Conservation (phyloP, 2,797 vertebrate species). For the Falco berigora region DNA sequence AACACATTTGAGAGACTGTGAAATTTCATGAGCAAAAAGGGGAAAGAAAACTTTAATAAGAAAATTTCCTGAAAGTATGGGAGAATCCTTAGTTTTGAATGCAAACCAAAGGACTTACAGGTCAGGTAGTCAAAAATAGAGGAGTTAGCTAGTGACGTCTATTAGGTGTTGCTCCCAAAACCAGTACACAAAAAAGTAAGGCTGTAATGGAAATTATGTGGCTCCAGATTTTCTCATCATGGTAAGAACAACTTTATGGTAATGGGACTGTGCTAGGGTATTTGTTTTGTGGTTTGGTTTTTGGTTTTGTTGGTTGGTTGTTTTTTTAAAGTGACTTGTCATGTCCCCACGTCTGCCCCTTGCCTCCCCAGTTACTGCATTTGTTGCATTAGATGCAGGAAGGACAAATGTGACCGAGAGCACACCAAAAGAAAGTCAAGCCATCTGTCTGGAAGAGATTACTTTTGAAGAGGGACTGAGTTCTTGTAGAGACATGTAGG, state of each 20-base stretch:
- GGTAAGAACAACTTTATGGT: not conserved
- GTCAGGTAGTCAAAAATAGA: not conserved
- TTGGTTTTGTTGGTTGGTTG: not conserved
- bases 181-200: not conserved
- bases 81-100: not conserved
- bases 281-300: not conserved
- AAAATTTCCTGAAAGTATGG: not conserved
- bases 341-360: too few relatives aligned
- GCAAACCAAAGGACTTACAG: not conserved
- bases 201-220: not conserved
- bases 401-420: not conserved
- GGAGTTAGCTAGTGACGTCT: not conserved
- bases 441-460: not conserved
- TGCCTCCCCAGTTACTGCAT: rapidly evolving
- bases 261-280: not conserved
- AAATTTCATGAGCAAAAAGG: not conserved
- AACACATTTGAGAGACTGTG: not conserved
- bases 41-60: not conserved
- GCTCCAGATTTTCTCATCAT: not conserved
- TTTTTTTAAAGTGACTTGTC: not conserved
- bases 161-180: not conserved
- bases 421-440: not conserved
- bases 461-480: not conserved
- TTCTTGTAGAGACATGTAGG: not conserved
- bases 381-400: not conserved